Base-by-base conservation (phyloP, 2,797 vertebrate species). In the Betta splendens region DNA sequence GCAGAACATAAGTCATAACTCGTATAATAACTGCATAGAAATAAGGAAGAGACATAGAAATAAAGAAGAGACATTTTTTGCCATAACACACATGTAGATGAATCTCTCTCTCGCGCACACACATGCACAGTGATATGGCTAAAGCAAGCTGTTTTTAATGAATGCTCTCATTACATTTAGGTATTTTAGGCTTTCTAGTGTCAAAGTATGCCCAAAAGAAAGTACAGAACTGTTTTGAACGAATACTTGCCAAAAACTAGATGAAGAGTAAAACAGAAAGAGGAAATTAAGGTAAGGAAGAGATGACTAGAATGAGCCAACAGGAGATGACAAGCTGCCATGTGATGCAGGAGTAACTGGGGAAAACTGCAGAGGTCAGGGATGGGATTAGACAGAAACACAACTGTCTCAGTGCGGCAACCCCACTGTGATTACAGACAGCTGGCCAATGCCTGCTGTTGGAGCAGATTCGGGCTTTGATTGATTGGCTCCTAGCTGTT, bases 311-410 rank as follows among this genome's bases (percentile, higher is more conserved):
- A 42, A 18, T 4, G 16, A 74, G 62, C 29, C 57, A 58, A 68
- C n/a, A 4, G 58, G 35, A 61, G 35, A 53, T 42, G 21, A 59
- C 12, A 28, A 40, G 2, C 4, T 25, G 21, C 11, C 75, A 77
- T 59, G 68, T 82, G 66, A 81, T 23, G 22, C 46, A 60, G 53
- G 39, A 5, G 67, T 57, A 60, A 32, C 61, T 64, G 33, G 23
- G 66, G 35, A 68, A 61, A 66, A 50, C 21, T 25, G 25, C 47
- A 70, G 44, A 22, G 36, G 45, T 60, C 47, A 17, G 45, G 28
- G 31, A 40, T 20, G 39, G 31, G 28, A 42, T 65, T 71, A 56
- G 21, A 57, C 26, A 64, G 48, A 46, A 64, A 66, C 43, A 52
- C 47, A 48, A 65, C 50, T 23, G 13, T 33, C 40, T 68, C 33